A percentile compares a stretch with the other conserved stretches of the same genome.
These are phyloP conservation scores for Rhizoglyphus robini DNA, from an alignment of 1,140 invertebrate species.

Conservation along the genomic window DNA sequence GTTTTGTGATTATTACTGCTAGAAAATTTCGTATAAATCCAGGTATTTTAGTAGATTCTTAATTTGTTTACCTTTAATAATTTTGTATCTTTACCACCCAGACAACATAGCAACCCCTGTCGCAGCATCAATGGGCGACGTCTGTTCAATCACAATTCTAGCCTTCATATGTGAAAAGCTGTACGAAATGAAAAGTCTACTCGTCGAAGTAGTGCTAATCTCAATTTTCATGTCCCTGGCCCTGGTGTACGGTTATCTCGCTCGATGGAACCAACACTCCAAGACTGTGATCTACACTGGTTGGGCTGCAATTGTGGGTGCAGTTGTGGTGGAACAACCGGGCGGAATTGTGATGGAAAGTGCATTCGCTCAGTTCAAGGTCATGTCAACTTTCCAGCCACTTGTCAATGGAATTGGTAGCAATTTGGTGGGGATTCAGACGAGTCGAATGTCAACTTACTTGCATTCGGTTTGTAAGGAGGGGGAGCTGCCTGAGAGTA, in stretches of 20 bases:
- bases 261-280: slow-evolving; percentile 53
- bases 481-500: slow-evolving; percentile 23
- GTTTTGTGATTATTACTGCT: slow-evolving; percentile 15
- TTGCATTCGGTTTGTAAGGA: slow-evolving; percentile 34
- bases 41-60: too few relatives aligned
- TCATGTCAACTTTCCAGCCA: slow-evolving; percentile 38
- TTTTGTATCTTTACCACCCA: too few relatives aligned
- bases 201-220: slow-evolving; percentile 11
- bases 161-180: slow-evolving; percentile 16
- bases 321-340: slow-evolving; percentile 22
- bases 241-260: slow-evolving; percentile 61
- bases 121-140: slow-evolving; percentile 82
- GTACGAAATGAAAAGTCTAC: not conserved
- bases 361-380: slow-evolving; percentile 31
- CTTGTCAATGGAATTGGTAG: slow-evolving; percentile 35
- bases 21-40: slow-evolving; percentile 23
- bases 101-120: slow-evolving; percentile 92
- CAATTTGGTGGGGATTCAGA: slow-evolving; percentile 42
- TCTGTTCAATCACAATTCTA: slow-evolving; percentile 54
- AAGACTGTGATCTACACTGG: slow-evolving; percentile 3
- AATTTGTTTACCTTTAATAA: too few relatives aligned
- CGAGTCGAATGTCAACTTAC: slow-evolving; percentile 34
- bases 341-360: slow-evolving; percentile 31
- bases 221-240: slow-evolving; percentile 41
- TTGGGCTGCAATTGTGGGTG: slow-evolving; percentile 19